phyloP scores from a whole-genome alignment of 2,888 invertebrate genomes.

The Mongoloraphidia duomilia region DNA sequence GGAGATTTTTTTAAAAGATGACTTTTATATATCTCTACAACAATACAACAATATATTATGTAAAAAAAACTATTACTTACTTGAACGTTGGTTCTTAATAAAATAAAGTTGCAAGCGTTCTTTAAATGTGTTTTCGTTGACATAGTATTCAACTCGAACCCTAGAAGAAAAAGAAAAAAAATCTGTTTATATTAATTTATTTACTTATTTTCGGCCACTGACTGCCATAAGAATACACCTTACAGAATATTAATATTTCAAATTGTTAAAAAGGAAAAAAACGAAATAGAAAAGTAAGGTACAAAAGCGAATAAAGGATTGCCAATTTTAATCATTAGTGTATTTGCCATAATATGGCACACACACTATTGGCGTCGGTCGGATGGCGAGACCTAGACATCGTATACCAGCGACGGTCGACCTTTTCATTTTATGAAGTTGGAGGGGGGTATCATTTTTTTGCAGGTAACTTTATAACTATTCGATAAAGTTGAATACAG shows the following conservation, averaged over 20 bases:
- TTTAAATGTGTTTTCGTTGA: conserved; percentile 97
- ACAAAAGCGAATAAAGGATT: too few relatives aligned
- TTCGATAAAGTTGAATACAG: background rate
- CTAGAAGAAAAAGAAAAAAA: conserved; percentile 50
- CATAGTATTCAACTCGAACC: conserved; percentile 98
- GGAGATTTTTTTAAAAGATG: too few relatives aligned
- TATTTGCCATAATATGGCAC: too few relatives aligned
- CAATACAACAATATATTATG: background rate
- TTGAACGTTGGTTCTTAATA: conserved; percentile 98
- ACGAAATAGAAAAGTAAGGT: background rate
- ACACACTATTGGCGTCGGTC: too few relatives aligned
- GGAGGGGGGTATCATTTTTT: too few relatives aligned
- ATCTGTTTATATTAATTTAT: background rate
- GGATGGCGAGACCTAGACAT: too few relatives aligned
- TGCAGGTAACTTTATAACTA: too few relatives aligned
- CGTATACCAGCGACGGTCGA: too few relatives aligned
- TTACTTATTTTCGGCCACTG: background rate
- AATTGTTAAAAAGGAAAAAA: background rate
- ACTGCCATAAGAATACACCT: background rate
- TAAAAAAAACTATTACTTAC: conserved; percentile 51
- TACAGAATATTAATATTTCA: background rate
- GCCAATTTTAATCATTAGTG: too few relatives aligned
- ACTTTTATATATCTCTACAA: too few relatives aligned
- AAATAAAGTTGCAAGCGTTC: conserved; percentile 97
- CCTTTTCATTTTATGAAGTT: too few relatives aligned